These are phyloP conservation scores for Drosophila nasuta DNA, from an alignment of 1,140 invertebrate genomes.

Conservation along the genomic window DNA sequence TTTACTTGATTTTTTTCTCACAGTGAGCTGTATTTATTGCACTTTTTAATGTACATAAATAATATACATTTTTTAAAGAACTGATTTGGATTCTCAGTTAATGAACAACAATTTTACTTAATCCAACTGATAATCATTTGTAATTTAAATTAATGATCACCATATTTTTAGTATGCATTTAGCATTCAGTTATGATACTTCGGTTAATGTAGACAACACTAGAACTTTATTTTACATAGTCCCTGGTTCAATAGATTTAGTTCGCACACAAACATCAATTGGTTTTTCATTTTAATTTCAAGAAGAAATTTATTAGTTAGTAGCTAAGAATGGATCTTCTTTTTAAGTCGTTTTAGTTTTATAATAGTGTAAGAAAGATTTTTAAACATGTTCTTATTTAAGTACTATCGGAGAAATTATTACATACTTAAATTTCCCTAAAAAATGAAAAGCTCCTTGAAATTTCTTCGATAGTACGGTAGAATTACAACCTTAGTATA, in stretches of 20 bases:
- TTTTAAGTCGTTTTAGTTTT: constrained; percentile 3
- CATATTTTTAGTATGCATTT: not conserved
- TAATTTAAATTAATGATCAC: not conserved
- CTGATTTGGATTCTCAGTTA: constrained; percentile 21
- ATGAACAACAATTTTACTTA: not conserved
- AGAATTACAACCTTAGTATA: not conserved
- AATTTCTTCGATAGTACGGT: not conserved
- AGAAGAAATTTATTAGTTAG: not conserved
- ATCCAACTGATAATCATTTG: constrained; percentile 18
- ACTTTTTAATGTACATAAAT: constrained; percentile 30
- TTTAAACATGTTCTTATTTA: not conserved
- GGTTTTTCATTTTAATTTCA: not conserved
- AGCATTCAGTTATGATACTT: not conserved
- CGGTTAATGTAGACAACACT: not conserved
- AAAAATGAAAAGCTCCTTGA: not conserved
- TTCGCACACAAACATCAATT: not conserved
- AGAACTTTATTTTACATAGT: not conserved
- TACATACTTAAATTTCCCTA: not conserved
- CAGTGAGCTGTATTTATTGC: constrained; percentile 50
- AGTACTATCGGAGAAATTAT: not conserved
- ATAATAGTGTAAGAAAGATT: not conserved
- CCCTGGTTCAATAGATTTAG: not conserved
- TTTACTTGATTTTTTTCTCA: constrained; percentile 18
- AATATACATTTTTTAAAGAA: constrained; percentile 23
- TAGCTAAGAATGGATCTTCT: not conserved